Conservation (phyloP, 2,797 vertebrate species). For the Novumbra hubbsi region DNA sequence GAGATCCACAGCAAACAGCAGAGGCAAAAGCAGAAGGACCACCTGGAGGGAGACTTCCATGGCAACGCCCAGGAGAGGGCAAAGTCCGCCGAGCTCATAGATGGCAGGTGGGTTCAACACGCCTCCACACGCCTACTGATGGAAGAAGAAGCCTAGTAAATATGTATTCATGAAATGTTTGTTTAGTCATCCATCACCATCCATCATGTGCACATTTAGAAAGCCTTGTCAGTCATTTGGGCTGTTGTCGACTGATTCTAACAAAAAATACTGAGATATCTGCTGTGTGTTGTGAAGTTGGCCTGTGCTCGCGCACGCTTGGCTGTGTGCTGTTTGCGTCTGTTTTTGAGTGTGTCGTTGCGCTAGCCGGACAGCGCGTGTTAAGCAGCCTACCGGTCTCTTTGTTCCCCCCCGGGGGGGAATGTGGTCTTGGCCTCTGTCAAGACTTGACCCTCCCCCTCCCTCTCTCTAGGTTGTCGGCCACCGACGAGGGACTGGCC, state of each 20-base stretch:
- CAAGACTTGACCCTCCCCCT: background rate
- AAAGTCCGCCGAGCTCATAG: slow-evolving; percentile 81
- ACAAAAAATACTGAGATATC: no score
- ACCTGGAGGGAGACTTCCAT: slow-evolving; percentile 75
- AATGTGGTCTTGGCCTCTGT: background rate
- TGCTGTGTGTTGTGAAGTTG: no score
- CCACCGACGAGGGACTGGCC: slow-evolving; percentile 51
- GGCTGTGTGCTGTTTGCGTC: background rate
- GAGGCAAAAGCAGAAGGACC: slow-evolving; percentile 85
- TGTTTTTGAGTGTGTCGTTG: background rate
- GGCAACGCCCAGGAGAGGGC: slow-evolving; percentile 65
- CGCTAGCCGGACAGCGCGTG: background rate
- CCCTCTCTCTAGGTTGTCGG: slow-evolving; percentile 55
- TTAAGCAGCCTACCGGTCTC: background rate
- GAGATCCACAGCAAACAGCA: slow-evolving; percentile 94
- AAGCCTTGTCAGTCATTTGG: no score
- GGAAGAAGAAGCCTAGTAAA: no score
- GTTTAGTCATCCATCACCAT: no score
- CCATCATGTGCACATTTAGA: no score
- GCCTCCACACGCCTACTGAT: no score
- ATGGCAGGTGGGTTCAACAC: slow-evolving; percentile 74
- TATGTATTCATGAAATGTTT: no score
- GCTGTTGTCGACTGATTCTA: no score
- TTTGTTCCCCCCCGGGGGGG: background rate
- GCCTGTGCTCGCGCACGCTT: no score